phyloP scores from a whole-genome alignment of 2,888 invertebrate species.

The Cremastinae sp. region DNA sequence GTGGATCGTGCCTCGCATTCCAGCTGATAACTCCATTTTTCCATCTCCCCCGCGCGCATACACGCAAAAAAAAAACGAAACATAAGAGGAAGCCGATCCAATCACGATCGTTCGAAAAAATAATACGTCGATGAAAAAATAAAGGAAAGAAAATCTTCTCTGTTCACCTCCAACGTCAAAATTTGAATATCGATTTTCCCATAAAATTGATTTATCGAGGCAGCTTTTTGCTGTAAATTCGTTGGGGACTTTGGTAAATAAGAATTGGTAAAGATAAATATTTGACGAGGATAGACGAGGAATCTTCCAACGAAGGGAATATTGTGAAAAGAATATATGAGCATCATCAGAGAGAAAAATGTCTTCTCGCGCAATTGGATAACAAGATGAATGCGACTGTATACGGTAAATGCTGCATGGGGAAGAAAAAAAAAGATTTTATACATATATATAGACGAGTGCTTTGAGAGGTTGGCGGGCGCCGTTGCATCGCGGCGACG shows the following conservation, averaged over 20 bases:
- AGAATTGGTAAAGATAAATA: no score
- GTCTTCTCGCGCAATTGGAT: no score
- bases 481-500: slow-evolving; percentile 68
- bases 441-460: slow-evolving; percentile 22
- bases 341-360: no score
- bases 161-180: no score
- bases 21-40: slow-evolving; percentile 70
- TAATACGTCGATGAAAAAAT: no score
- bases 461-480: slow-evolving; percentile 67
- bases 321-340: not conserved
- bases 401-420: not conserved
- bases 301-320: not conserved
- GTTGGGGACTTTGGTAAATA: no score
- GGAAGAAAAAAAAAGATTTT: slow-evolving; percentile 27
- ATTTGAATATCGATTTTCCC: no score
- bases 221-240: no score
- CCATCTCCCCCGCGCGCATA: slow-evolving; percentile 26
- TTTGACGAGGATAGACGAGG: not conserved
- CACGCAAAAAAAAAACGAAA: slow-evolving; percentile 34
- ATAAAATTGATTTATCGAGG: no score
- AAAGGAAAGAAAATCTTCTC: no score
- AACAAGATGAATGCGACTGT: no score
- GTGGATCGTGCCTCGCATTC: slow-evolving; percentile 74
- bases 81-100: not conserved
- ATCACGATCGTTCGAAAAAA: not conserved